Percentiles rank a stretch among this genome's conserved stretches.
Conservation (phyloP, 92 coral and sea anemone species). For the Porites lobata region DNA sequence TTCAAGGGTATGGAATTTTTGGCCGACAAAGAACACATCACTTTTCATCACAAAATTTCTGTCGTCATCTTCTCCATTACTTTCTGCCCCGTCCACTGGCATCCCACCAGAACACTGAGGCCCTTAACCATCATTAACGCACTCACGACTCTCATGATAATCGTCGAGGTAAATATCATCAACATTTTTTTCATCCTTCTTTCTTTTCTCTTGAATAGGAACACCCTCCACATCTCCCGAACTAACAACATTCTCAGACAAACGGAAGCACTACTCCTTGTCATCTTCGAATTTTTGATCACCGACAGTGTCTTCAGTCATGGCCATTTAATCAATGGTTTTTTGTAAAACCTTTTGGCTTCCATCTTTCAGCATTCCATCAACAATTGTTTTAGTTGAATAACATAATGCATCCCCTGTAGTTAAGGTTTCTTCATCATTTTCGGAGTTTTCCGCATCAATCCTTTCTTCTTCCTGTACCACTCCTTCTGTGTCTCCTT, state of each 20-base stretch:
- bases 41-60: not conserved
- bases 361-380: not conserved
- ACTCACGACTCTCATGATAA: not conserved
- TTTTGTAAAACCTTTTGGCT: not conserved
- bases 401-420: slow-evolving; percentile 1
- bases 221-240: slow-evolving; percentile 3
- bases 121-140: slow-evolving; percentile 1
- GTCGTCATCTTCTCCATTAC: not conserved
- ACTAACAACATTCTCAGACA: not conserved
- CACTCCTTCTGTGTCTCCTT: slow-evolving; percentile 1
- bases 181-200: slow-evolving; percentile 6
- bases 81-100: not conserved
- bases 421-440: slow-evolving; percentile 3
- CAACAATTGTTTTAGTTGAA: slow-evolving; percentile 6
- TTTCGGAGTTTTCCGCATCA: not conserved
- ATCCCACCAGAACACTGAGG: slow-evolving; percentile 9
- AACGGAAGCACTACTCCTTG: not conserved
- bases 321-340: not conserved
- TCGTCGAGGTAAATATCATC: not conserved
- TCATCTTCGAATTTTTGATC: slow-evolving; percentile 6
- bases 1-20: slow-evolving; percentile 6
- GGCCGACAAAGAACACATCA: slow-evolving; percentile 35
- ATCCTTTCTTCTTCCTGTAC: not conserved
- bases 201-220: slow-evolving; percentile 1
- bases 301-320: slow-evolving; percentile 6